Conservation (phyloP, 2,113 vertebrate species). For the Canis aureus region DNA sequence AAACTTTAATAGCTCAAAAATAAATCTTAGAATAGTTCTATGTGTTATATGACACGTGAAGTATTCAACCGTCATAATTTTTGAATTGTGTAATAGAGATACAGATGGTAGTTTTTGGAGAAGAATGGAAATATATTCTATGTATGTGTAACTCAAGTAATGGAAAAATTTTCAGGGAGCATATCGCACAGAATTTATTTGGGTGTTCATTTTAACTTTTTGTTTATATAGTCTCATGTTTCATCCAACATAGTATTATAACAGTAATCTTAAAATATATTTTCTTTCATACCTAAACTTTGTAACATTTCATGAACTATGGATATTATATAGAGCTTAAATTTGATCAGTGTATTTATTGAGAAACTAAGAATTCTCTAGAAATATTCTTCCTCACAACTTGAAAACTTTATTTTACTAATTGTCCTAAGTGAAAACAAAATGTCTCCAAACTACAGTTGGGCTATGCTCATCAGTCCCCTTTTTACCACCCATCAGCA, state of each 20-base stretch:
- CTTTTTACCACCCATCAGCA: neutral
- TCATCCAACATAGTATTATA: neutral
- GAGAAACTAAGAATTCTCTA: conserved; percentile 15
- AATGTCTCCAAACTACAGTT: neutral
- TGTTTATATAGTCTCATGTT: neutral
- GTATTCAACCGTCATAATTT: conserved; percentile 54
- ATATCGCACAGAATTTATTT: conserved; percentile 56
- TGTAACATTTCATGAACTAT: neutral
- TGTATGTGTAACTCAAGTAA: conserved; percentile 57
- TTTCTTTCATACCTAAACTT: conserved; percentile 10
- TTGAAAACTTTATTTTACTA: conserved; percentile 25
- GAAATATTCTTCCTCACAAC: neutral
- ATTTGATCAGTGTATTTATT: neutral
- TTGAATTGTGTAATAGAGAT: conserved; percentile 60
- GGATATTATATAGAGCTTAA: neutral
- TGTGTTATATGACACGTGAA: conserved; percentile 10
- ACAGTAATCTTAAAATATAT: neutral
- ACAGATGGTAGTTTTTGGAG: conserved; percentile 57
- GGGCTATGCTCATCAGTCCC: neutral
- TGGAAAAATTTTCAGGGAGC: conserved; percentile 35
- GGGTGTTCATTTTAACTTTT: conserved; percentile 53
- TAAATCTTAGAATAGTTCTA: conserved; percentile 48
- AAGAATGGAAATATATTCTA: conserved; percentile 60
- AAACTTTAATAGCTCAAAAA: conserved; percentile 38
- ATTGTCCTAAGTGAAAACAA: neutral